phyloP scores from a whole-genome alignment of 35 echinoderm and acorn worm species.

The Nesometra sesokonis region DNA sequence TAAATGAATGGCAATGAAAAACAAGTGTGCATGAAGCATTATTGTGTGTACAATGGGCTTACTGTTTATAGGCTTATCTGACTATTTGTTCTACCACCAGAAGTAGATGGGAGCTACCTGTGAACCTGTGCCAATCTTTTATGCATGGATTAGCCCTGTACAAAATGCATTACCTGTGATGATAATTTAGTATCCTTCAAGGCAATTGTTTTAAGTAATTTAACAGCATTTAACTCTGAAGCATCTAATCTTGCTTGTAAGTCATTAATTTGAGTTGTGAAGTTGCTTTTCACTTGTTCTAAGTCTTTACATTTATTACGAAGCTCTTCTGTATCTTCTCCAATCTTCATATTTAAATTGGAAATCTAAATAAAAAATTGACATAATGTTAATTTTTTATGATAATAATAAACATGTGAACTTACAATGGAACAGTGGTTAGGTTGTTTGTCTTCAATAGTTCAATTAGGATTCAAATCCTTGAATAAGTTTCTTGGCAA shows the following conservation, averaged over 20 bases:
- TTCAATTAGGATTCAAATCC: too few relatives aligned
- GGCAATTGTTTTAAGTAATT: slow-evolving; percentile 20
- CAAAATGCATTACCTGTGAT: slow-evolving; percentile 42
- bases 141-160: too few relatives aligned
- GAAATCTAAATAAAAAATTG: slow-evolving; percentile 56
- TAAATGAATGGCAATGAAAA: too few relatives aligned
- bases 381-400: not conserved
- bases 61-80: too few relatives aligned
- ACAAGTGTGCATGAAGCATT: too few relatives aligned
- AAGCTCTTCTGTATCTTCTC: slow-evolving; percentile 72
- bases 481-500: too few relatives aligned
- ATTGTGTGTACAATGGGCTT: too few relatives aligned
- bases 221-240: slow-evolving; percentile 18
- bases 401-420: not conserved
- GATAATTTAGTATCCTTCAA: slow-evolving; percentile 46
- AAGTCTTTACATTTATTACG: slow-evolving; percentile 15
- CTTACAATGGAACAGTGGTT: not conserved
- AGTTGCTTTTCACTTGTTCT: slow-evolving; percentile 23
- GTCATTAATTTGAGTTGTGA: slow-evolving; percentile 46
- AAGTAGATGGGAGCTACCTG: too few relatives aligned
- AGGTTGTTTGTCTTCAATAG: too few relatives aligned
- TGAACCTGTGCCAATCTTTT: too few relatives aligned
- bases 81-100: too few relatives aligned
- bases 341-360: slow-evolving; percentile 84
- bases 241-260: slow-evolving; percentile 49